A percentile compares a stretch with the other conserved stretches of the same genome.
Evolutionary conservation across 2,113 vertebrate genomes (phyloP).

Genomic region (Carassius auratus): DNA sequence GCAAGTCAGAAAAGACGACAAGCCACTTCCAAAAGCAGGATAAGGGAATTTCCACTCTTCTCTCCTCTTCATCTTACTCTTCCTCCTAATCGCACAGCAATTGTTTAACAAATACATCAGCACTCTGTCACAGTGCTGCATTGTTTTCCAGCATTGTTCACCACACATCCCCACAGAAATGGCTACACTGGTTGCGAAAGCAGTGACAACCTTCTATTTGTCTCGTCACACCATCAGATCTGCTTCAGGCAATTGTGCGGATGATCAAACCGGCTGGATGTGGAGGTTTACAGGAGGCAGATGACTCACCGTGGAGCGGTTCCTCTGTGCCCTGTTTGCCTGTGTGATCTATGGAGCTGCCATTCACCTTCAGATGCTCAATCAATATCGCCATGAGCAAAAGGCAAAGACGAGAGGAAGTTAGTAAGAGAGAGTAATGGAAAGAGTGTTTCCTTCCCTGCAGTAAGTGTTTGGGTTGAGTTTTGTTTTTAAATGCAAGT

Average conservation of each 20-base stretch:
- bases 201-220: neutral
- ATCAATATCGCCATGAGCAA: constrained; percentile 6
- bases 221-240: neutral
- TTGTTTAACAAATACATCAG: neutral
- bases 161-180: neutral
- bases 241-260: constrained; percentile 14
- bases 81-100: neutral
- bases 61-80: neutral
- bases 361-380: constrained; percentile 20
- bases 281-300: constrained; percentile 20
- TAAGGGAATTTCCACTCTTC: neutral
- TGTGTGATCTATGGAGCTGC: constrained; percentile 22
- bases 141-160: constrained; percentile 1
- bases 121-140: neutral
- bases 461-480: neutral
- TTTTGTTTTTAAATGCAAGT: neutral
- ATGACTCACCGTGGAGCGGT: neutral
- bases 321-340: neutral
- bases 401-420: neutral
- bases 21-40: neutral
- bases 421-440: neutral
- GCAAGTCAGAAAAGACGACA: neutral
- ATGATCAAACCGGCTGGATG: constrained; percentile 21
- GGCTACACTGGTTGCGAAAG: neutral
- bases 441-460: constrained; percentile 4